Base-by-base conservation (phyloP, 2,888 invertebrate species). In the Leuctra nigra region DNA sequence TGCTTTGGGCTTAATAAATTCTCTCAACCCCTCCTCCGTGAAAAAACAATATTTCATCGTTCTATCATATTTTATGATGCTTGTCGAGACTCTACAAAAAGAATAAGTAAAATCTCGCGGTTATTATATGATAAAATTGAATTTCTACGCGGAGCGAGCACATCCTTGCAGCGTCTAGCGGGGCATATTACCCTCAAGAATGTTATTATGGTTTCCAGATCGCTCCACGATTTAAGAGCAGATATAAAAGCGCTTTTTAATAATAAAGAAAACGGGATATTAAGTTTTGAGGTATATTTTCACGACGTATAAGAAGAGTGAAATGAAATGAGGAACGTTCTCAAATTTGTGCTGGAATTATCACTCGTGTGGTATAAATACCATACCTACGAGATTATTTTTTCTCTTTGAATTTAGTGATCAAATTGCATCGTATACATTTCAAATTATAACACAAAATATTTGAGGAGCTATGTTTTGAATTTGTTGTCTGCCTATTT, bases 11-110 rank as follows among this genome's bases (percentile, higher is more conserved):
- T 50, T 50, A 50, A 50, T 50, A 50, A 50, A 50, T 50, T 50
- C 33, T 22, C 50, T 33, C 22, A 50, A 50, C 16, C 50, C 47
- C n/a, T n/a, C n/a, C n/a, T n/a, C n/a, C 33, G 23, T 35, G 16
- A 50, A 50, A 33, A 50, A 47, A 50, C 20, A 50, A 50, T 35
- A 50, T 50, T 50, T 50, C 50, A 50, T 50, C 33, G 25, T 50
- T 35, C 20, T 33, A 50, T 33, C 33, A 20, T 35, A 35, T 50
- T 33, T 50, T 33, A 50, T 50, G 20, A 35, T 44, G 44, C 44
- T 29, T 29, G 9, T 44, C 22, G 23, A 20, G 23, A 22, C n/a
- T 44, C 23, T 44, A 44, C 44, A 44, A 44, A 44, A 44, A 44
- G 44, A 44, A 44, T 44, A n/a, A n/a, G n/a, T n/a, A 44, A 44